Conservation (phyloP, 2,888 invertebrate genomes). For the Herminia tarsipennalis region DNA sequence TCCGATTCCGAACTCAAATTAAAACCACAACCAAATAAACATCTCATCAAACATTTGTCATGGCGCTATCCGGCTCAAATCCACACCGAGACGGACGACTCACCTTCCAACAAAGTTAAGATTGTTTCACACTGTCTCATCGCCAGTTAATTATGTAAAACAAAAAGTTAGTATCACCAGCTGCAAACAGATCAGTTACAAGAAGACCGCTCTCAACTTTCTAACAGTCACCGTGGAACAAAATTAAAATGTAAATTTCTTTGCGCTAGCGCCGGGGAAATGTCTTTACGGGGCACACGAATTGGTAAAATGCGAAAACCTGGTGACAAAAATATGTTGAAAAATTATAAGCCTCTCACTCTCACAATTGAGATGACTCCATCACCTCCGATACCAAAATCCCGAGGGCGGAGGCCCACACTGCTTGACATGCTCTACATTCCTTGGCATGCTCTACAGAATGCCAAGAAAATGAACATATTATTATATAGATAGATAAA, state of each 20-base stretch:
- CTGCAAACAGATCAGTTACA: slow-evolving; percentile 41
- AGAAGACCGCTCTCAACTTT: slow-evolving; percentile 30
- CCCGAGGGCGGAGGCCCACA: too few relatives aligned
- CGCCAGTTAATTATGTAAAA: slow-evolving; percentile 41
- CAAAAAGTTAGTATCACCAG: slow-evolving; percentile 40
- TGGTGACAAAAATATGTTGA: too few relatives aligned
- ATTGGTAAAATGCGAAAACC: slow-evolving; percentile 12
- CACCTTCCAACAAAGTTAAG: slow-evolving; percentile 9
- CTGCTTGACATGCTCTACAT: too few relatives aligned
- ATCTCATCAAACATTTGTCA: slow-evolving; percentile 5
- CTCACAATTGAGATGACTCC: too few relatives aligned
- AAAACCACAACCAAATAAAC: neutral
- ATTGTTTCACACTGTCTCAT: slow-evolving; percentile 18
- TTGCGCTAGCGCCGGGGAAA: slow-evolving; percentile 36
- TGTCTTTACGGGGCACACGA: slow-evolving; percentile 26
- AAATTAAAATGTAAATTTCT: slow-evolving; percentile 74
- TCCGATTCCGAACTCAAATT: too few relatives aligned
- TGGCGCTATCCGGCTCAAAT: slow-evolving; percentile 1
- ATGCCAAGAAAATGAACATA: too few relatives aligned
- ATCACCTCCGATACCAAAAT: too few relatives aligned
- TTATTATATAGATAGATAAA: too few relatives aligned
- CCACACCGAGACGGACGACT: neutral
- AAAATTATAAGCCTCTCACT: too few relatives aligned
- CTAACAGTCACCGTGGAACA: slow-evolving; percentile 50
- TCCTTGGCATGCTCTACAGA: too few relatives aligned